Evolutionary conservation across 2,797 vertebrate species (phyloP).

Genomic region (Anguilla obscura): DNA sequence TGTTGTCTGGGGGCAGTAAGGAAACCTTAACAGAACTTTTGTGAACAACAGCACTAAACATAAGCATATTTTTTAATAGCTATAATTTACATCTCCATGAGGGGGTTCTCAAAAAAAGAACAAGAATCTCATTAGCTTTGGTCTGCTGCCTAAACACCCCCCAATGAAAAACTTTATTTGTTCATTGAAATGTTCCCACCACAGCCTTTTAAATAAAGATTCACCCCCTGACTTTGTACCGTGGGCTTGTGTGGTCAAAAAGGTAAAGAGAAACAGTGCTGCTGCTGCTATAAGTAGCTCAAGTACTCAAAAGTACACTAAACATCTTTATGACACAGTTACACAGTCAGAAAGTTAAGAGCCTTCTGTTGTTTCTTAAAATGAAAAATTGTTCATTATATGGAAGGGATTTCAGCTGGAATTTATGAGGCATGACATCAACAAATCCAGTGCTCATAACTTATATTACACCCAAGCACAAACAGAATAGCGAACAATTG

Average conservation of each 20-base stretch:
- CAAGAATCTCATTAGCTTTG: background rate
- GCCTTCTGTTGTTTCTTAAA: background rate
- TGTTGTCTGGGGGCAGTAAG: background rate
- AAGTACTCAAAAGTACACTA: background rate
- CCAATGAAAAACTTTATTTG: background rate
- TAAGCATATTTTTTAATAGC: background rate
- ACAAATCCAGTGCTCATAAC: constrained; percentile 33
- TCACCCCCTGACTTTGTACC: background rate
- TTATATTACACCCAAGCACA: background rate
- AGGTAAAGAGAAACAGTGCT: background rate
- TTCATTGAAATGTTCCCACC: background rate
- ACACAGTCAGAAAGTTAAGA: background rate
- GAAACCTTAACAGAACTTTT: background rate
- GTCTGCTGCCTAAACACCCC: constrained; percentile 7
- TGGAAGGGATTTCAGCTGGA: constrained; percentile 27
- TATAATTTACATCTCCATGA: background rate
- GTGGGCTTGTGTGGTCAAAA: background rate
- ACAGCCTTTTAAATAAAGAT: background rate
- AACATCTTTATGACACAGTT: background rate
- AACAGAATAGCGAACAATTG: constrained; percentile 27
- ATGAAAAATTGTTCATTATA: background rate
- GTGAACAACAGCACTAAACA: background rate
- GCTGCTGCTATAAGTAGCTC: background rate
- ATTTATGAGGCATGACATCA: constrained; percentile 30
- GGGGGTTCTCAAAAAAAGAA: background rate